A percentile compares a stretch with the other conserved stretches of the same genome.
phyloP scores from a whole-genome alignment of 2,113 vertebrate species.

The Rhinogobius similis region DNA sequence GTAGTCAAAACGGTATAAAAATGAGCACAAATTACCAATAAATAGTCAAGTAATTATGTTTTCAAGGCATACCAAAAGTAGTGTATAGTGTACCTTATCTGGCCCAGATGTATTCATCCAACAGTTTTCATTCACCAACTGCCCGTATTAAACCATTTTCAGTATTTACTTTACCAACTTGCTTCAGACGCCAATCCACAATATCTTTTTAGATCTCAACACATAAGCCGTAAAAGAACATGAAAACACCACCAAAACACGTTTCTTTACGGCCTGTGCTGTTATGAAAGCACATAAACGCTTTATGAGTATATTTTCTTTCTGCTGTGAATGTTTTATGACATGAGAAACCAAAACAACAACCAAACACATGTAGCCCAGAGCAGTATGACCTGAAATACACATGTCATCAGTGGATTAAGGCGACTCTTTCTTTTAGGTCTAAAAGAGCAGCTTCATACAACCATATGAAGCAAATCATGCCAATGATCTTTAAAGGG shows the following conservation, averaged over 20 bases:
- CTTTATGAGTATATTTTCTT: not conserved
- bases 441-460: not conserved
- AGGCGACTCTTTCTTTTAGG: not conserved
- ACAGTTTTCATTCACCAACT: not conserved
- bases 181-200: not conserved
- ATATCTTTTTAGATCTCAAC: no score
- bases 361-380: not conserved
- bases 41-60: no score
- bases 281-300: not conserved
- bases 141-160: not conserved
- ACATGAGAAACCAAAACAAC: constrained; percentile 3
- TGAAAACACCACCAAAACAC: not conserved
- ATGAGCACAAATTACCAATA: no score
- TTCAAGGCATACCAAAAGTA: no score
- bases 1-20: no score
- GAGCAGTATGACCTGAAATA: not conserved
- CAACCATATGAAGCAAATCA: not conserved
- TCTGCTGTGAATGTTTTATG: constrained; percentile 2
- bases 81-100: not conserved
- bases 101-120: not conserved
- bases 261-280: not conserved
- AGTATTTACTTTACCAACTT: not conserved
- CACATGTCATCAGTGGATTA: not conserved
- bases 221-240: not conserved
- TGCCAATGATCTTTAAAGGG: not conserved